Evolutionary conservation across 2,797 vertebrate genomes (phyloP).

Genomic region (Melanotaenia boesemani): DNA sequence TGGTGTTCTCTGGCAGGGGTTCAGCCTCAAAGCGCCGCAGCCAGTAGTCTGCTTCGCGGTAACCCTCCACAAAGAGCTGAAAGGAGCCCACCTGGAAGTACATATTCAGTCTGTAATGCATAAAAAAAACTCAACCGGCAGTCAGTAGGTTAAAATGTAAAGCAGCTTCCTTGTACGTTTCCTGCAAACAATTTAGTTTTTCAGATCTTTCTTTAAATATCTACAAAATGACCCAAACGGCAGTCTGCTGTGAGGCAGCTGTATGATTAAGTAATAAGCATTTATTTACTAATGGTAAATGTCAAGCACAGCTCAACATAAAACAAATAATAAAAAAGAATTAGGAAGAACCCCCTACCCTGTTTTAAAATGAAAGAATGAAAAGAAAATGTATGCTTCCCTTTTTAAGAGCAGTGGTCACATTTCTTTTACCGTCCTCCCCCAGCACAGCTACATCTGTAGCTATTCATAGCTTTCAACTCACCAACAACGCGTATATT

Average conservation of each 20-base stretch:
- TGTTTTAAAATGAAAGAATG: neutral
- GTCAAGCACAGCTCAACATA: too few species aligned
- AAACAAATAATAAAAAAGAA: neutral
- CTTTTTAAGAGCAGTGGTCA: neutral
- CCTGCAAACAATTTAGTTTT: constrained; percentile 1
- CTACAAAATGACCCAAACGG: too few species aligned
- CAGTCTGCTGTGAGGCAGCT: too few species aligned
- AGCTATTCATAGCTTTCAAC: constrained; percentile 12
- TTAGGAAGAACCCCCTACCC: constrained; percentile 5
- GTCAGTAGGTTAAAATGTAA: neutral
- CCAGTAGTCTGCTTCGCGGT: constrained; percentile 96
- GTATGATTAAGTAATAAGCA: too few species aligned
- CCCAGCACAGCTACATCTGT: constrained; percentile 1
- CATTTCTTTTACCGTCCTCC: constrained; percentile 20
- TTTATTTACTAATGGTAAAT: too few species aligned
- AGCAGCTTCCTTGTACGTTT: constrained; percentile 28
- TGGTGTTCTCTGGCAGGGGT: constrained; percentile 95
- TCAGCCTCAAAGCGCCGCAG: constrained; percentile 96
- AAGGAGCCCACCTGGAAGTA: constrained; percentile 93
- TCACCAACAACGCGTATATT: neutral
- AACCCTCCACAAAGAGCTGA: constrained; percentile 96
- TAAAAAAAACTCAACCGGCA: neutral
- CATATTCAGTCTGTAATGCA: neutral
- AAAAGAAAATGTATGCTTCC: too few species aligned
- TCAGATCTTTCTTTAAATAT: neutral